A percentile compares a stretch with the other conserved stretches of the same genome.
Conservation (phyloP, 2,888 invertebrate species). For the Chymomyza amoena region DNA sequence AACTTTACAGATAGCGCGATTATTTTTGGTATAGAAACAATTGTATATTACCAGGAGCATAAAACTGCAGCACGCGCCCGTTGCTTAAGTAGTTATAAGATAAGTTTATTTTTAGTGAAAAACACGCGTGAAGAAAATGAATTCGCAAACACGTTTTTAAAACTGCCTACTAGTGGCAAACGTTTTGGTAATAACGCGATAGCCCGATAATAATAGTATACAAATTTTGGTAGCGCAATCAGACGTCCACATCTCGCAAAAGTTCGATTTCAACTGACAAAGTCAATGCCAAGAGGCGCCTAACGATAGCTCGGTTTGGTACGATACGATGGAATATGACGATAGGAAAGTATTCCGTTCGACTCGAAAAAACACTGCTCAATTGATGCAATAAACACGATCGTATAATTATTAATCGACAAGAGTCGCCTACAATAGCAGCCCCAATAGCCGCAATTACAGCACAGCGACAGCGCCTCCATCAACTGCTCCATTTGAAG, state of each 20-base stretch:
- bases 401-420: conserved; percentile 5
- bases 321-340: neutral
- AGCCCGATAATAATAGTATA: neutral
- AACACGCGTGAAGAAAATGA: neutral
- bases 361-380: neutral
- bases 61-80: neutral
- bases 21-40: neutral
- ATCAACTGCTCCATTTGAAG: neutral
- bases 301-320: neutral
- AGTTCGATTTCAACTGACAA: neutral
- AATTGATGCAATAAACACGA: conserved; percentile 5
- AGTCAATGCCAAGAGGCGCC: neutral
- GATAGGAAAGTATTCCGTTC: too few species aligned
- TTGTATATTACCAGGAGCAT: neutral
- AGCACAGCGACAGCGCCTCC: neutral
- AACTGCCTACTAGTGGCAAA: neutral
- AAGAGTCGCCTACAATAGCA: neutral
- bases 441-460: neutral
- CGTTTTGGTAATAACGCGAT: neutral
- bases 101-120: neutral
- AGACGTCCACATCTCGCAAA: conserved; percentile 4
- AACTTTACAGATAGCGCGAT: neutral
- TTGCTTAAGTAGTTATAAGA: neutral
- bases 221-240: neutral
- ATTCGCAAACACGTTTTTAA: neutral